phyloP scores from a whole-genome alignment of 2,797 vertebrate genomes.

The Gobionotothen gibberifrons region DNA sequence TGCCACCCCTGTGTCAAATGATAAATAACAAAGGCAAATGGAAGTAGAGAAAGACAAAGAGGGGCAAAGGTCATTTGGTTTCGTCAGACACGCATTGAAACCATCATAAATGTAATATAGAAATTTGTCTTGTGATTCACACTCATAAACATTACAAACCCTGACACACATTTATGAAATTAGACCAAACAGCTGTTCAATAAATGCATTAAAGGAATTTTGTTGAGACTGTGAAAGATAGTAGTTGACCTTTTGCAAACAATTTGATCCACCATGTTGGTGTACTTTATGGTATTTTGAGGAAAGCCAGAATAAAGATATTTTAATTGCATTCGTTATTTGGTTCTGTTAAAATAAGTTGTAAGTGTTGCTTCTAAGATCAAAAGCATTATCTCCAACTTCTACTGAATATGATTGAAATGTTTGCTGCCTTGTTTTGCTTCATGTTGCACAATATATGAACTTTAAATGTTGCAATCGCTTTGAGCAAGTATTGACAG shows the following conservation, averaged over 20 bases:
- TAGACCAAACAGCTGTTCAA: background rate
- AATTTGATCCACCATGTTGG: background rate
- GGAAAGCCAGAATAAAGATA: background rate
- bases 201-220: background rate
- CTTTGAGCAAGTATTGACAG: conserved; percentile 6
- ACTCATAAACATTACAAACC: background rate
- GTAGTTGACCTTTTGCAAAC: background rate
- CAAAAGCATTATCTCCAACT: background rate
- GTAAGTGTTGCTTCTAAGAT: background rate
- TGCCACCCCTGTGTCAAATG: conserved; percentile 14
- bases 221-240: background rate
- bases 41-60: background rate
- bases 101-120: background rate
- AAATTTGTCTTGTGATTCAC: background rate
- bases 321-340: background rate
- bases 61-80: background rate
- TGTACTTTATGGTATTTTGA: background rate
- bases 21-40: conserved; percentile 30
- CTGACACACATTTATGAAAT: background rate
- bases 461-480: conserved; percentile 22
- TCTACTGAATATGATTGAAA: background rate
- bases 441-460: conserved; percentile 27
- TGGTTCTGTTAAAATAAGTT: too few relatives aligned
- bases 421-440: background rate
- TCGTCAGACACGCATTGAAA: background rate